Evolutionary conservation across 2,113 vertebrate genomes (phyloP), one percentile per base, ranked within the genome.

Genomic region (Varanus komodoensis): DNA sequence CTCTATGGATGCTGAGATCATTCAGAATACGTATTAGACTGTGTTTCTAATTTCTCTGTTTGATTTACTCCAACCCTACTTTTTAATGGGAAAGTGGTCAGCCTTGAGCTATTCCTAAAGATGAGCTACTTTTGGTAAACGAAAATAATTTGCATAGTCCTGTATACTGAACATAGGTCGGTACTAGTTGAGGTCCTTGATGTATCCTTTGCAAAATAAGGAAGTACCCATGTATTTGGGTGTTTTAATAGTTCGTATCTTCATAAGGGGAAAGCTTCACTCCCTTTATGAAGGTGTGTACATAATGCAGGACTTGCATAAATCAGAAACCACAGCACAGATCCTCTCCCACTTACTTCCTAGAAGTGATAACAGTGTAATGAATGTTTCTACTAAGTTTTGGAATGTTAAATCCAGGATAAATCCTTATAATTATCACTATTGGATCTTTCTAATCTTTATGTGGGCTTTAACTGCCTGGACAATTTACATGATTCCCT

Each of bases 381-480:
- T 68, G 29, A 48, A 78, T 61, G 48, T 25, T 25, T 88, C 23
- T 64, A 27, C 75, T 68, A 57, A 0, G 0, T 29, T 90, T 91
- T 90, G 90, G 19, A 25, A 8, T 21, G 23, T 11, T 84, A 94
- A 92, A 88, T 87, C 71, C 90, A 92, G 94, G 92, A 92, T 90
- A 68, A 89, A 82, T 34, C 71, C 89, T 94, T 95, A 95, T 95
- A 93, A 87, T 93, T 91, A 92, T 93, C 89, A 82, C 89, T 38
- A 5, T 92, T 57, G 90, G 92, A 95, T 93, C 92, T 89, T 82
- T 90, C 91, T 94, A 94, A 95, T 93, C 92, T 93, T 1, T 0
- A 0, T 29, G 87, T 87, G 90, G 92, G 92, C 91, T 94, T 92
- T 87, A 85, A 84, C 85, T 91, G 84, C 92, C 32, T 8, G 0